Evolutionary conservation across 1,140 invertebrate genomes (phyloP).

Genomic region (Achatina immaculata): DNA sequence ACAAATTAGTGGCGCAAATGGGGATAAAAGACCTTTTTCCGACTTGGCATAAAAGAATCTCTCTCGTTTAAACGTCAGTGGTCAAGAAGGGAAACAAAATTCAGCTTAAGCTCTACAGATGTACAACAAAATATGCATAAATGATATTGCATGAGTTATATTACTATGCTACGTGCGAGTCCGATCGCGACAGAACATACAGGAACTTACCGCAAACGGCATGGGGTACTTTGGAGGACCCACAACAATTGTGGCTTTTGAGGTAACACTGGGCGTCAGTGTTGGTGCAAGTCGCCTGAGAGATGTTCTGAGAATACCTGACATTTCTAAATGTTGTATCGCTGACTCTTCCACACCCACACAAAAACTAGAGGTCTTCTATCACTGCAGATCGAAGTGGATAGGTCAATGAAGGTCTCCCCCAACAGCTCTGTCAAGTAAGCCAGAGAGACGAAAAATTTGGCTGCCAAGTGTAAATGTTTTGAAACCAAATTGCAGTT

Average conservation of each 20-base stretch:
- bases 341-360: too few species aligned
- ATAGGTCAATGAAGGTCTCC: neutral
- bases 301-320: conserved; percentile 1
- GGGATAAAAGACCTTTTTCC: too few species aligned
- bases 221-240: conserved; percentile 1
- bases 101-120: neutral
- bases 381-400: too few species aligned
- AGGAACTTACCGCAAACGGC: neutral
- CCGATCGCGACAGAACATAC: neutral
- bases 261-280: neutral
- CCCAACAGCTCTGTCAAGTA: neutral
- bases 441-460: too few species aligned
- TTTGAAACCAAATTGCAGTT: too few species aligned
- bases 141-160: neutral
- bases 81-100: neutral
- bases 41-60: too few species aligned
- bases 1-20: too few species aligned
- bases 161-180: neutral
- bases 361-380: neutral
- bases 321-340: neutral
- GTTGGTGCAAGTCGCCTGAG: neutral
- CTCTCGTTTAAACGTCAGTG: neutral
- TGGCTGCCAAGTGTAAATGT: too few species aligned
- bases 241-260: neutral
- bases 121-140: neutral